Conservation (phyloP, 2,888 invertebrate genomes). For the Drosophila algonquin region DNA sequence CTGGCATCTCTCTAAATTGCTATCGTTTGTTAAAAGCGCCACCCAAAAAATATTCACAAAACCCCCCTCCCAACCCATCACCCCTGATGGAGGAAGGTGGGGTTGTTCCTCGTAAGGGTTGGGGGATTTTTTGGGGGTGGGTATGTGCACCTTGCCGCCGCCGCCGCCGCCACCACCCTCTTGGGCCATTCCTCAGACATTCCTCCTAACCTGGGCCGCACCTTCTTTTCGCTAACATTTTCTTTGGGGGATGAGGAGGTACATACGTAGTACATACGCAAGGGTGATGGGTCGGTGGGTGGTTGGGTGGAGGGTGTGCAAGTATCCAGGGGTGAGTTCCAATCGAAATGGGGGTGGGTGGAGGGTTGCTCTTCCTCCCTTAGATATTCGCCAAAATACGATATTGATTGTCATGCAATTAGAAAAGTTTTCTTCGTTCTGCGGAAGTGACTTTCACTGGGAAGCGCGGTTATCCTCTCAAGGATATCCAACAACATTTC, state of each 20-base stretch:
- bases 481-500: conserved; percentile 27
- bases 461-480: conserved; percentile 1
- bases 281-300: conserved; percentile 10
- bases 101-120: background rate
- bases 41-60: conserved; percentile 48
- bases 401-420: conserved; percentile 72
- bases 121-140: conserved; percentile 10
- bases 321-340: conserved; percentile 18
- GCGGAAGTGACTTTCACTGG: conserved; percentile 62
- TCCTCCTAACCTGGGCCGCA: conserved; percentile 44
- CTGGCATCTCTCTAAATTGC: conserved; percentile 83
- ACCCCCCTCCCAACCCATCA: background rate
- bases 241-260: conserved; percentile 17
- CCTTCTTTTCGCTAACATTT: conserved; percentile 38
- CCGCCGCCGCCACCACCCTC: conserved; percentile 17
- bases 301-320: background rate
- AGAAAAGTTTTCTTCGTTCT: conserved; percentile 59
- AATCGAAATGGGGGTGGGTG: background rate
- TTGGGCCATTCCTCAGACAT: conserved; percentile 17
- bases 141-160: conserved; percentile 51
- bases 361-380: conserved; percentile 19
- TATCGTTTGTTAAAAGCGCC: conserved; percentile 79
- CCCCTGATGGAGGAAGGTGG: conserved; percentile 7
- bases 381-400: conserved; percentile 17
- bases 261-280: conserved; percentile 4